Evolutionary conservation across 2,797 vertebrate genomes (phyloP).

Genomic region (Coregonus sp.): DNA sequence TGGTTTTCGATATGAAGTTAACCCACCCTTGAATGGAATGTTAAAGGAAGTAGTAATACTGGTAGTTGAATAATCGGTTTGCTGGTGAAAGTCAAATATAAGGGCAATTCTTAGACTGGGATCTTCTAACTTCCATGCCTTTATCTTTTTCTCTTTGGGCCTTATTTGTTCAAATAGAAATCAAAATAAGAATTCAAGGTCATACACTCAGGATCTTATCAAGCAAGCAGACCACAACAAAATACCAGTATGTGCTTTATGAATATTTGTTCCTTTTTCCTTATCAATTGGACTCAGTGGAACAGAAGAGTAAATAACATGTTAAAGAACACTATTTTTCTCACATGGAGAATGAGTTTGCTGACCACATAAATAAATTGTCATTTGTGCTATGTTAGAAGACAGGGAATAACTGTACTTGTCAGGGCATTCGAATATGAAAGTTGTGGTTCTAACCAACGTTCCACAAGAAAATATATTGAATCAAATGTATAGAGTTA

Average conservation of each 20-base stretch:
- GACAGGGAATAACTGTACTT: not conserved
- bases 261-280: not conserved
- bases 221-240: not conserved
- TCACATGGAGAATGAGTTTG: not conserved
- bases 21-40: not conserved
- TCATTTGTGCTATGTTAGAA: not conserved
- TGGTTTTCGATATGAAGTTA: not conserved
- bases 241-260: not conserved
- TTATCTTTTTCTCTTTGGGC: not conserved
- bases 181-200: not conserved
- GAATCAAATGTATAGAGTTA: constrained; percentile 35
- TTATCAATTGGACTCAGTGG: not conserved
- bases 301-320: not conserved
- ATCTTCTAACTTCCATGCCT: not conserved
- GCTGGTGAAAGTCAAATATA: not conserved
- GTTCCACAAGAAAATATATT: constrained; percentile 27
- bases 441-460: constrained; percentile 8
- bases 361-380: not conserved
- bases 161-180: constrained; percentile 3
- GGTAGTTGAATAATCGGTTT: too few relatives aligned
- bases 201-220: constrained; percentile 9
- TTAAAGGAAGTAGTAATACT: not conserved
- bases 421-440: not conserved
- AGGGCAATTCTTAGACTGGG: not conserved
- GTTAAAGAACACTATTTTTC: not conserved